Base-by-base conservation (phyloP, 2,888 invertebrate species). In the Drosophila phalerata region DNA sequence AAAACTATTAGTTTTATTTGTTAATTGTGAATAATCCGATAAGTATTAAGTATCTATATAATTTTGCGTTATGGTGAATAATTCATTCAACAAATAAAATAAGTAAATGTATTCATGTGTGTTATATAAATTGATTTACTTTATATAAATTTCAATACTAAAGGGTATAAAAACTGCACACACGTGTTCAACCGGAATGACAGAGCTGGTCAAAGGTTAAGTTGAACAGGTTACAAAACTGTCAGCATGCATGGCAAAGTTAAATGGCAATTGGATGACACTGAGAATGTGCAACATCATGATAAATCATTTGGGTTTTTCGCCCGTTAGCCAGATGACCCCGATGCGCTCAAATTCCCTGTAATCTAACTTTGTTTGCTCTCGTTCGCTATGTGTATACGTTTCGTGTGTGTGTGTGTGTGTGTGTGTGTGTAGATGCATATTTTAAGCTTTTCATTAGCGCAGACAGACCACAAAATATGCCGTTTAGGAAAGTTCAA, bases 141-240 rank as follows among this genome's bases (percentile, higher is more conserved):
- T 17, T 15, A 6, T n/a, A 28, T 28, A 0, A 11, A 62, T 11
- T 34, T 11, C 9, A 28, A 6, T n/a, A 5, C 10, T 15, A 19
- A 5, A 45, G 71, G 40, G 48, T 53, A 45, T 49, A 4, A 8
- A 13, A 38, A 48, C n/a, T 67, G 25, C 63, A 74, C 51, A 57
- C 32, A 34, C 48, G 38, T 48, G 30, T 52, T 17, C 32, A 56
- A 42, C 40, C 38, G 30, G 17, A 55, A 28, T 25, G 45, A 25
- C 40, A 64, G 52, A 32, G 62, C 34, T 60, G 8, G 47, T 40
- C 34, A 73, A 68, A 71, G 79, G 71, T 69, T 55, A 57, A 72
- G 65, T 66, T 67, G 53, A 72, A 52, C 63, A 70, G 72, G 76
- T 69, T 81, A 53, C 49, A 81, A 61, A 68, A 58, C 58, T 73